Percentiles rank a stretch among this genome's conserved stretches.
Evolutionary conservation across 2,797 vertebrate genomes (phyloP).

Genomic region (Danio choprae): DNA sequence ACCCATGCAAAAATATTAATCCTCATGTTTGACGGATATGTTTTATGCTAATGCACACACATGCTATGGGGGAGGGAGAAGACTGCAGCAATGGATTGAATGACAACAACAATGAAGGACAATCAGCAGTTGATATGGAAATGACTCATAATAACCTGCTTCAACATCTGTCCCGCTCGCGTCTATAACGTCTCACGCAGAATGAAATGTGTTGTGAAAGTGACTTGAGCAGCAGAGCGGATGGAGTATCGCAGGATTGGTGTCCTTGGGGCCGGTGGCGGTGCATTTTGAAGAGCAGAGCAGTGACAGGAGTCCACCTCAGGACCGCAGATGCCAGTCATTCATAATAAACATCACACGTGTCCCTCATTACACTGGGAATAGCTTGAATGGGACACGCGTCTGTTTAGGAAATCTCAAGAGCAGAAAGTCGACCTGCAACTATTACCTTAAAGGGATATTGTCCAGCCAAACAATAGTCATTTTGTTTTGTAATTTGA

Average conservation of each 20-base stretch:
- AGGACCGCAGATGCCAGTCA: constrained; percentile 68
- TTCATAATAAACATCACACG: constrained; percentile 67
- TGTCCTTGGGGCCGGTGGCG: constrained; percentile 43
- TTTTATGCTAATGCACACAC: constrained; percentile 16
- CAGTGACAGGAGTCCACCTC: constrained; percentile 67
- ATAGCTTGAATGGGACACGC: neutral
- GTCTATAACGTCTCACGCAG: neutral
- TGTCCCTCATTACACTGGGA: constrained; percentile 8
- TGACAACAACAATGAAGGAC: constrained; percentile 19
- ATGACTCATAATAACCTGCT: constrained; percentile 10
- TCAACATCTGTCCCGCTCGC: neutral
- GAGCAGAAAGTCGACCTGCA: neutral
- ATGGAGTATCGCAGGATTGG: neutral
- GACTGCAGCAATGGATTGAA: neutral
- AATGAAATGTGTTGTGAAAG: neutral
- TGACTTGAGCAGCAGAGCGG: constrained; percentile 1
- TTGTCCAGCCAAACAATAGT: too few relatives aligned
- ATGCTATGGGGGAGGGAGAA: neutral
- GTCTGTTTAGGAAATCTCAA: neutral
- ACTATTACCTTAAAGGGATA: neutral
- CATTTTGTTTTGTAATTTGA: too few relatives aligned
- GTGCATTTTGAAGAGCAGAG: constrained; percentile 5
- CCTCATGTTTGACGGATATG: neutral
- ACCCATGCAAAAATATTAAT: constrained; percentile 18
- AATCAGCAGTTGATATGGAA: constrained; percentile 12